Conservation (phyloP, 2,113 vertebrate genomes). For the Herpailurus yagouaroundi region DNA sequence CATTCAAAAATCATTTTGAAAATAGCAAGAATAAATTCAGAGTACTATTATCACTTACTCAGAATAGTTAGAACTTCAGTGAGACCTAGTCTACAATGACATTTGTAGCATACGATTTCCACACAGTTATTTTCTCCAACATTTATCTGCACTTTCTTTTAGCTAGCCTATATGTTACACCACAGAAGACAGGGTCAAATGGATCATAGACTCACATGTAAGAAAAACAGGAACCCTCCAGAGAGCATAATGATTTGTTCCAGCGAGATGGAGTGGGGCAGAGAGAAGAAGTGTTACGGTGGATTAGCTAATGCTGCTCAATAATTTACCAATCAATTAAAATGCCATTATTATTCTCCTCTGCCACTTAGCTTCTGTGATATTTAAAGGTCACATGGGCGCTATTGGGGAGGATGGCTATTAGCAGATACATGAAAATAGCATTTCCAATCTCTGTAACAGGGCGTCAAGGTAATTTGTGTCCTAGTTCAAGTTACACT, state of each 20-base stretch:
- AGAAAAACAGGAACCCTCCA: conserved; percentile 61
- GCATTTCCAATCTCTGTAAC: conserved; percentile 80
- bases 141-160: conserved; percentile 51
- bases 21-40: not conserved
- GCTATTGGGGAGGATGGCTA: conserved; percentile 82
- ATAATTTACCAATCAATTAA: conserved; percentile 90
- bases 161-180: conserved; percentile 20
- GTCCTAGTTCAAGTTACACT: conserved; percentile 68
- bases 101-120: conserved; percentile 31
- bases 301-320: conserved; percentile 81
- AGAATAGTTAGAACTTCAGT: not conserved
- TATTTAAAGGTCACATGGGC: conserved; percentile 87
- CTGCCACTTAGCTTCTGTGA: conserved; percentile 84
- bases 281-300: conserved; percentile 60
- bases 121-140: not conserved
- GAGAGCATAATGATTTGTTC: conserved; percentile 76
- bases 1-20: not conserved
- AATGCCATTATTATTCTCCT: conserved; percentile 87
- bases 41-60: not conserved
- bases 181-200: conserved; percentile 54
- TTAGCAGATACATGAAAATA: conserved; percentile 81
- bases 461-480: conserved; percentile 72
- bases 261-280: conserved; percentile 50
- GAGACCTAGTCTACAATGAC: not conserved
- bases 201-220: conserved; percentile 53